phyloP scores from a whole-genome alignment of 2,888 invertebrate species.

The Argyra leucocephala region DNA sequence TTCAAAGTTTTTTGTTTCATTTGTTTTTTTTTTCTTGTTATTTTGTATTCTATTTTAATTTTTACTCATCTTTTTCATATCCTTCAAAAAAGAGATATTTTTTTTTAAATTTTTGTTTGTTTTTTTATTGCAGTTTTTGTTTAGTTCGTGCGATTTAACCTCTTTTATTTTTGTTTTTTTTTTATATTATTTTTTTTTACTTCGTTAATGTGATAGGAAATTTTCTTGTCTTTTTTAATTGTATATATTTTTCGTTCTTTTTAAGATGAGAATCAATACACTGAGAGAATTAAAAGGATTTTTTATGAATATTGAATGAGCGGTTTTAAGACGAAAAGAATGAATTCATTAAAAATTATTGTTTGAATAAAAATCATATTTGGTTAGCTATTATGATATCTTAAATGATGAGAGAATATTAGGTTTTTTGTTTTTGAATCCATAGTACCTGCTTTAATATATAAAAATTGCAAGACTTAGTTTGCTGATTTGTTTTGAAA shows the following conservation, averaged over 20 bases:
- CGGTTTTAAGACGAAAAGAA: too few relatives aligned
- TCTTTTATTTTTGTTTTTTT: neutral
- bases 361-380: too few relatives aligned
- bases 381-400: too few relatives aligned
- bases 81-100: neutral
- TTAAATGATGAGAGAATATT: too few relatives aligned
- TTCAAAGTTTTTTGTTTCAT: neutral
- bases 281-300: neutral
- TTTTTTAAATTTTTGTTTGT: neutral
- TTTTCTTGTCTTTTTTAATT: neutral
- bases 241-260: neutral
- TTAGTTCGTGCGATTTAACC: neutral
- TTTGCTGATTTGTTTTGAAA: too few relatives aligned
- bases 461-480: too few relatives aligned
- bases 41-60: neutral
- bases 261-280: neutral
- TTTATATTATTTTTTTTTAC: neutral
- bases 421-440: too few relatives aligned
- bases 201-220: neutral
- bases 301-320: too few relatives aligned
- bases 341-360: too few relatives aligned
- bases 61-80: neutral
- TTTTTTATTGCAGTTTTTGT: neutral
- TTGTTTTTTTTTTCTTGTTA: neutral
- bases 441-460: too few relatives aligned